Base-by-base conservation (phyloP, 2,113 vertebrate genomes). In the Pelodiscus sinensis region DNA sequence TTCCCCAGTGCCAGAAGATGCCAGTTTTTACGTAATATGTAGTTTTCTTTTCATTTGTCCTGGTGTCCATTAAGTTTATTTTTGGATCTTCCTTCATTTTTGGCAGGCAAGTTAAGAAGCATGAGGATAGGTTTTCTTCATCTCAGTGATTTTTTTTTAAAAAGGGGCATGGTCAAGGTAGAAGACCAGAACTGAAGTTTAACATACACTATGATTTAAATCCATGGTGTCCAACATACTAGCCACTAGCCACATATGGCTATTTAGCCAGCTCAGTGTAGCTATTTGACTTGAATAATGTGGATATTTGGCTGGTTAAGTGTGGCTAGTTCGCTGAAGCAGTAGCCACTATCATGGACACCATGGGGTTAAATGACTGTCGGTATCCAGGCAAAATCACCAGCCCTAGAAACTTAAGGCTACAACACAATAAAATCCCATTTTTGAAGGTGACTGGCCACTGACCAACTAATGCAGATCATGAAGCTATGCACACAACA, bases 51-150 rank as follows among this genome's bases (percentile, higher is more conserved):
- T 31, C 22, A 55, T 84, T 93, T 89, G 73, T 85, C 77, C 11
- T 87, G 57, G 58, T 25, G 56, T 80, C 25, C 1, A 0, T 82
- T 86, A 68, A 85, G 8, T 15, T 87, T 84, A 79, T 88, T 89
- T 95, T 90, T 44, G 9, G 60, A 80, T 82, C 87, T 87, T 90
- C 81, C 16, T 22, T 84, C 57, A 9, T 58, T 95, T 94, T 86
- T 79, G 90, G 81, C 68, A 62, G 55, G 81, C 86, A 73, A 94
- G 88, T 35, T 29, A 91, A n/a, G 57, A 77, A 86, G 50, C 31
- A 65, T 2, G 21, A 85, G 58, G 58, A 71, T 81, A 56, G 51
- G 81, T 27, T 73, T 92, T 94, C 55, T 81, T 94, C 50, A 31
- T 82, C 83, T 89, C 35, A 85, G 27, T 54, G 29, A 1, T 25